Evolutionary conservation across 2,888 invertebrate genomes (phyloP).

Genomic region (Melanostoma scalare): DNA sequence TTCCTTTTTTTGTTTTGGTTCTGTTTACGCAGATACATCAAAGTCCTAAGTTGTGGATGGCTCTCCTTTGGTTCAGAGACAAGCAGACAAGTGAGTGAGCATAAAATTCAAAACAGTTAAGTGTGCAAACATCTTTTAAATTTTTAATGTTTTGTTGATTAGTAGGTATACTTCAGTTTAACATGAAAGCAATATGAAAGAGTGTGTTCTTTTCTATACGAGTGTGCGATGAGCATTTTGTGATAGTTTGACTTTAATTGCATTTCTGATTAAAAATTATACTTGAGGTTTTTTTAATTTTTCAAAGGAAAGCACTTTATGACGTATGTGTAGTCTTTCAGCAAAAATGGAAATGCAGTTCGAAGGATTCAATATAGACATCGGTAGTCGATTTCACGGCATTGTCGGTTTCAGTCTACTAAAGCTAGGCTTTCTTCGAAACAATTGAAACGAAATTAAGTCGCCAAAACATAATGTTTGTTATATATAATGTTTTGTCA

Average conservation of each 20-base stretch:
- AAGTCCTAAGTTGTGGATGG: not conserved
- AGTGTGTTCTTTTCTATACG: conserved; percentile 1
- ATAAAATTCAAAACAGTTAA: conserved; percentile 42
- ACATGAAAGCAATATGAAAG: conserved; percentile 37
- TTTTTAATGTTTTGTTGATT: conserved; percentile 65
- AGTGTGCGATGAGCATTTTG: not conserved
- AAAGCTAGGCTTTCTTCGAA: too few species aligned
- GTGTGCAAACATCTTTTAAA: conserved; percentile 61
- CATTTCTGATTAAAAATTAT: not conserved
- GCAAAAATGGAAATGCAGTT: too few species aligned
- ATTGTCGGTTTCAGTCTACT: too few species aligned
- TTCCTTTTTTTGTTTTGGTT: not conserved
- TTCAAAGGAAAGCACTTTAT: too few species aligned
- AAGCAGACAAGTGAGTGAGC: conserved; percentile 9
- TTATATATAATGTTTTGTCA: too few species aligned
- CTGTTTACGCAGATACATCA: conserved; percentile 50
- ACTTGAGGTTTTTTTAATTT: too few species aligned
- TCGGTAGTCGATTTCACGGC: too few species aligned
- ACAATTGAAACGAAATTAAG: too few species aligned
- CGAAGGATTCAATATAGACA: too few species aligned
- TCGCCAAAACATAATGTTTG: too few species aligned
- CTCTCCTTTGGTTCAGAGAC: not conserved
- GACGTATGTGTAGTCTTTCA: too few species aligned
- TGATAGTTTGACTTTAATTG: conserved; percentile 38
- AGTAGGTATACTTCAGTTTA: conserved; percentile 53